A percentile compares a stretch with the other conserved stretches of the same genome.
These are phyloP conservation scores for Chironomus tentans DNA, from an alignment of 2,888 invertebrate species.

Conservation along the genomic window DNA sequence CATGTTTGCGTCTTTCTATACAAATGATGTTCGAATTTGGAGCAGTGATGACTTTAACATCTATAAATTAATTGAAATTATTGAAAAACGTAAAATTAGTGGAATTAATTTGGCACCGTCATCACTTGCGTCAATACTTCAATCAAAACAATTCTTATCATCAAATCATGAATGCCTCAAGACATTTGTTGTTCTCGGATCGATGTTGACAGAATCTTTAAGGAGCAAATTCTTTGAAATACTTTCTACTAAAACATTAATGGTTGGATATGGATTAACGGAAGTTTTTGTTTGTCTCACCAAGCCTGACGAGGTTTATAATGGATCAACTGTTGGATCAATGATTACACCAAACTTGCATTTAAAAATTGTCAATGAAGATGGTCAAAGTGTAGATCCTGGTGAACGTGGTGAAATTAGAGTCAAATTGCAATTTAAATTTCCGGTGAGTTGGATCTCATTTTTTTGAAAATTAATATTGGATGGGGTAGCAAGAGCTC, in stretches of 20 bases:
- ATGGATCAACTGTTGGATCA: background rate
- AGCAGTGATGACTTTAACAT: background rate
- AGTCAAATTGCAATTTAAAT: background rate
- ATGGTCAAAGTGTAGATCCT: background rate
- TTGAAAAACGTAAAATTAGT: background rate
- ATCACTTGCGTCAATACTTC: background rate
- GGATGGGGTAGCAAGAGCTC: too few species aligned
- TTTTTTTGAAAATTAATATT: too few species aligned
- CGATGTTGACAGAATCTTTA: background rate
- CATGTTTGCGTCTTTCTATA: background rate
- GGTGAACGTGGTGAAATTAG: slow-evolving; percentile 2
- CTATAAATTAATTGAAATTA: background rate
- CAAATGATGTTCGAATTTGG: background rate
- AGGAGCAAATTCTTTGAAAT: background rate
- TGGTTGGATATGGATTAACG: slow-evolving; percentile 14
- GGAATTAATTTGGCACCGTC: background rate
- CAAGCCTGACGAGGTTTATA: background rate
- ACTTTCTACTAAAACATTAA: background rate
- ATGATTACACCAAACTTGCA: background rate
- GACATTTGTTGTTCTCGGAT: background rate
- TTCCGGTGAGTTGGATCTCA: background rate
- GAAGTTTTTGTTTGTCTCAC: background rate
- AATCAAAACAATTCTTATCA: background rate
- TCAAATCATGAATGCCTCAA: background rate
- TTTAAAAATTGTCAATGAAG: slow-evolving; percentile 1